These are phyloP conservation scores for Sphaerophoria rueppellii DNA, from an alignment of 2,888 invertebrate species.

Conservation along the genomic window DNA sequence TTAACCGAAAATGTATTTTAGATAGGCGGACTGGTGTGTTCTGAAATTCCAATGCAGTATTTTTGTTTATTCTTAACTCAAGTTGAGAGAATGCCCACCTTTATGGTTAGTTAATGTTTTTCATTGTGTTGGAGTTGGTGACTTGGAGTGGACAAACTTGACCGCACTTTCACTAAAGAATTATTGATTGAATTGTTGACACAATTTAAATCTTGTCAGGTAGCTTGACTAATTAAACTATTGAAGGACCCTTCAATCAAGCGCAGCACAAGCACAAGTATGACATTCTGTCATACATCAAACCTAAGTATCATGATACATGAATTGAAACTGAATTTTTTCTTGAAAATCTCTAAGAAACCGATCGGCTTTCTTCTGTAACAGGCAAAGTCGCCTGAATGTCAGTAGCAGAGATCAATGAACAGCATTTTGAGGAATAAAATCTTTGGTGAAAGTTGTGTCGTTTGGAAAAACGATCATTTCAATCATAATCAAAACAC, in stretches of 20 bases:
- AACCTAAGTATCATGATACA: neutral
- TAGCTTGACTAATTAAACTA: neutral
- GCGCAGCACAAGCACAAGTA: neutral
- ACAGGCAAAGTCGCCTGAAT: too few species aligned
- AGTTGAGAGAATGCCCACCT: neutral
- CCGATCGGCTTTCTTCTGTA: constrained; percentile 2
- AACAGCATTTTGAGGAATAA: constrained; percentile 28
- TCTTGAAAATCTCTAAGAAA: constrained; percentile 10
- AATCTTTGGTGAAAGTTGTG: constrained; percentile 63
- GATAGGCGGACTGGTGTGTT: neutral
- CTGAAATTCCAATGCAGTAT: constrained; percentile 11
- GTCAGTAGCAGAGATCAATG: constrained; percentile 42
- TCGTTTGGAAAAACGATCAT: constrained; percentile 18
- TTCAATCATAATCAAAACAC: neutral
- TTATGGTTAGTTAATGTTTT: neutral
- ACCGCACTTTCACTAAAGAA: neutral
- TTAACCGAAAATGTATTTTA: neutral
- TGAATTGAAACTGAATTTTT: neutral
- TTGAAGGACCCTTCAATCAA: neutral
- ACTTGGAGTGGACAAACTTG: neutral
- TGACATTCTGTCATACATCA: neutral
- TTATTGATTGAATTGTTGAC: too few species aligned
- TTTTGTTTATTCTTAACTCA: neutral
- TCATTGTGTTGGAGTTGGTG: neutral
- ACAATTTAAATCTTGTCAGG: neutral